phyloP scores from a whole-genome alignment of 2,888 invertebrate genomes.

The Eilema griseolum region DNA sequence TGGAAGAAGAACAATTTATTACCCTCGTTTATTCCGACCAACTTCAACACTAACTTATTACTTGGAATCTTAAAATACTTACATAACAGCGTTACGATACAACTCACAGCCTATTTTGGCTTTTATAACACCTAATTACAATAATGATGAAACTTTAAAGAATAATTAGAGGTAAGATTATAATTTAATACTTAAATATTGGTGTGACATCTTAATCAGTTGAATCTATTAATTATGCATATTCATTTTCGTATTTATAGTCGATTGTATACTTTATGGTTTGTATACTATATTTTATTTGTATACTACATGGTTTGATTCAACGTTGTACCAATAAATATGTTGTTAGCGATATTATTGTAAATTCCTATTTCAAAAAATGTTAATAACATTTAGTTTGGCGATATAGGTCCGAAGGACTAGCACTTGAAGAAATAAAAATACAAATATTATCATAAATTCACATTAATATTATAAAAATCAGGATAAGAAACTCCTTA shows the following conservation, averaged over 20 bases:
- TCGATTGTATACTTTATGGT: neutral
- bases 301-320: neutral
- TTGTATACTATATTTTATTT: too few species aligned
- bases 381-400: neutral
- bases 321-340: neutral
- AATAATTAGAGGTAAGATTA: slow-evolving; percentile 29
- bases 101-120: slow-evolving; percentile 73
- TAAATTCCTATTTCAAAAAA: neutral
- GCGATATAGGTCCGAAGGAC: neutral
- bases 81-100: slow-evolving; percentile 45
- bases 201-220: slow-evolving; percentile 8
- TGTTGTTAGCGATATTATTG: neutral
- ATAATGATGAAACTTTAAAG: slow-evolving; percentile 37
- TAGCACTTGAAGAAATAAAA: slow-evolving; percentile 8
- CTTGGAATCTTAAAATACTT: slow-evolving; percentile 47
- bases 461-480: neutral
- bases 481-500: neutral
- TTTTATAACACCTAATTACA: slow-evolving; percentile 49
- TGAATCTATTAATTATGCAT: neutral
- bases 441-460: neutral
- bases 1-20: slow-evolving; percentile 44
- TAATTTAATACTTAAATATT: slow-evolving; percentile 28
- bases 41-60: slow-evolving; percentile 44
- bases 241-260: neutral
- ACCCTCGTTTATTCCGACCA: slow-evolving; percentile 29